A percentile compares a stretch with the other conserved stretches of the same genome.
Conservation (phyloP, 2,113 vertebrate species). For the Indri indri region DNA sequence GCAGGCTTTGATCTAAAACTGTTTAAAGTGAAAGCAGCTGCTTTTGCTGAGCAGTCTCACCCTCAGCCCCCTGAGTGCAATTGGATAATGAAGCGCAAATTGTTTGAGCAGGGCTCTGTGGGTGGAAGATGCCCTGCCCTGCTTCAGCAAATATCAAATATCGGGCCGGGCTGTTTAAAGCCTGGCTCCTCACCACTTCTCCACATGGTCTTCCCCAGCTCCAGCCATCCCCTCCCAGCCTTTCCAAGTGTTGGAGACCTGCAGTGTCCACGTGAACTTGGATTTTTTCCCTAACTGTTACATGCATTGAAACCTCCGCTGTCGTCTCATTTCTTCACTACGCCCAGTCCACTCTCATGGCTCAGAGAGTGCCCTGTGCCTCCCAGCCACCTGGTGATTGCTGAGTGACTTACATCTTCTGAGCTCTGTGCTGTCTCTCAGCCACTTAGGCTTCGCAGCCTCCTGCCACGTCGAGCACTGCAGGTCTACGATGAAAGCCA, state of each 20-base stretch:
- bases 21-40: conserved; percentile 65
- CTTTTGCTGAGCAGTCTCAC: neutral
- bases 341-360: neutral
- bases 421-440: neutral
- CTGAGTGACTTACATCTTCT: neutral
- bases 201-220: neutral
- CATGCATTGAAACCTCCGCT: neutral
- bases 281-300: neutral
- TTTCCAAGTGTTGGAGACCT: neutral
- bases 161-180: neutral
- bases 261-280: neutral
- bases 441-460: neutral
- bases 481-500: neutral
- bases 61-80: neutral
- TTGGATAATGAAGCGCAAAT: conserved; percentile 36
- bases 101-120: neutral
- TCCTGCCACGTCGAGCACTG: neutral
- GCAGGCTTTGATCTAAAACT: conserved; percentile 61
- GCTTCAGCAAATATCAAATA: neutral
- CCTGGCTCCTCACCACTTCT: neutral
- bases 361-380: neutral
- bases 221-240: neutral
- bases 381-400: neutral
- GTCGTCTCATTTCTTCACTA: neutral
- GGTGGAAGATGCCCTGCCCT: neutral